Percentiles rank a stretch among this genome's conserved stretches.
Evolutionary conservation across 2,797 vertebrate genomes (phyloP).

Genomic region (Malacoraja senta): DNA sequence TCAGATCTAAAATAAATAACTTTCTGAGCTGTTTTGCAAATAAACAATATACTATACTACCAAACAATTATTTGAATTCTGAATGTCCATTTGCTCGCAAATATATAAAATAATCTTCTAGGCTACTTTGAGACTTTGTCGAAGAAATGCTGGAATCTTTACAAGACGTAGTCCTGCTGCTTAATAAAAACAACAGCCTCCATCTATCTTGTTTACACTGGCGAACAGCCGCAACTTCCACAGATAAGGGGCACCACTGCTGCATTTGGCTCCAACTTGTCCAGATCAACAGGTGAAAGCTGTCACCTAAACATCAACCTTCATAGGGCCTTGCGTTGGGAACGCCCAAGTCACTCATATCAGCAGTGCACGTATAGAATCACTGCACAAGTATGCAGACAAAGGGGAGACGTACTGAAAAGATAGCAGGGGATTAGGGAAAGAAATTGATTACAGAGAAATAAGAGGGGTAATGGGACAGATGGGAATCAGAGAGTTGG

Average conservation of each 20-base stretch:
- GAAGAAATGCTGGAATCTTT: not conserved
- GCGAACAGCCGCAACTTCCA: conserved; percentile 35
- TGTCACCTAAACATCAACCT: not conserved
- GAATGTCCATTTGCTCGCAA: not conserved
- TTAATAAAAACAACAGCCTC: conserved; percentile 33
- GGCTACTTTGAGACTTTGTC: not conserved
- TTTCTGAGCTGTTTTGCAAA: not conserved
- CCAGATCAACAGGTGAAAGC: conserved; percentile 40
- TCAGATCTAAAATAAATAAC: not conserved
- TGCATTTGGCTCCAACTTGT: conserved; percentile 35
- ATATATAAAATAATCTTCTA: not conserved
- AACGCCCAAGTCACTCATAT: not conserved
- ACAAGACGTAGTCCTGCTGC: not conserved
- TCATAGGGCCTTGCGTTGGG: conserved; percentile 13
- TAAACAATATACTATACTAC: not conserved
- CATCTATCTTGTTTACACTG: conserved; percentile 42
- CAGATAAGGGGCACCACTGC: conserved; percentile 30
- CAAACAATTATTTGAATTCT: conserved; percentile 13
- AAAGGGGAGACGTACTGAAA: not conserved
- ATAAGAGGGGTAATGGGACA: too few species aligned
- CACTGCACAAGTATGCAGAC: not conserved
- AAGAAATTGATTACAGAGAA: too few species aligned
- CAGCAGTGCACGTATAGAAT: not conserved
- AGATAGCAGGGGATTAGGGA: not conserved
- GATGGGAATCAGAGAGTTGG: too few species aligned